Percentiles rank a stretch among this genome's conserved stretches.
These are phyloP conservation scores for Drosophila fulvimacula DNA, from an alignment of 2,888 invertebrate genomes.

Conservation along the genomic window DNA sequence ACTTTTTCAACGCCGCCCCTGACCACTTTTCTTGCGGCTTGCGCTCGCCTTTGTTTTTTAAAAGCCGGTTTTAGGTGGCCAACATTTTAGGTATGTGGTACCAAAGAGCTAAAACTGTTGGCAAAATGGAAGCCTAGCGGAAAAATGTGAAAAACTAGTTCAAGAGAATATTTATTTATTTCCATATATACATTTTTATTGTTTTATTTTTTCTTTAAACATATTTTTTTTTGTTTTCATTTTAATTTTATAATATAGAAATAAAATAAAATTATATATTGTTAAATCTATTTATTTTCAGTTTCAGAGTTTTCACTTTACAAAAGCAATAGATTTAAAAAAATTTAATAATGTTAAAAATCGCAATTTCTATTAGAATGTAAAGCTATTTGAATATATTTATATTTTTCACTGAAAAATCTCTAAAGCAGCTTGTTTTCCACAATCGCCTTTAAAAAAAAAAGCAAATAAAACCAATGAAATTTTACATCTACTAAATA, in stretches of 20 bases:
- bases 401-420: not conserved
- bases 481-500: conserved; percentile 16
- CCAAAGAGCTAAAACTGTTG: conserved; percentile 5
- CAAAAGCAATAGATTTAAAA: too few species aligned
- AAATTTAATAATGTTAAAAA: too few species aligned
- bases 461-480: not conserved
- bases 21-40: not conserved
- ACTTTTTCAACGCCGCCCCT: not conserved
- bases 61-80: conserved; percentile 11
- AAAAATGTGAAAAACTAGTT: not conserved
- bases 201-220: too few species aligned
- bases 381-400: not conserved
- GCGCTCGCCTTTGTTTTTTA: conserved; percentile 28
- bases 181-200: not conserved
- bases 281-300: too few species aligned
- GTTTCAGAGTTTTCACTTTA: too few species aligned
- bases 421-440: not conserved
- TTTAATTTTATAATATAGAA: too few species aligned
- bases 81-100: conserved; percentile 24
- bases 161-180: not conserved
- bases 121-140: too few species aligned
- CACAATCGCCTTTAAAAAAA: not conserved
- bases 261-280: too few species aligned
- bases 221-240: too few species aligned
- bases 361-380: too few species aligned